Percentiles rank a stretch among this genome's conserved stretches.
These are phyloP conservation scores for Salvator merianae DNA, from an alignment of 2,113 vertebrate genomes.

Conservation along the genomic window DNA sequence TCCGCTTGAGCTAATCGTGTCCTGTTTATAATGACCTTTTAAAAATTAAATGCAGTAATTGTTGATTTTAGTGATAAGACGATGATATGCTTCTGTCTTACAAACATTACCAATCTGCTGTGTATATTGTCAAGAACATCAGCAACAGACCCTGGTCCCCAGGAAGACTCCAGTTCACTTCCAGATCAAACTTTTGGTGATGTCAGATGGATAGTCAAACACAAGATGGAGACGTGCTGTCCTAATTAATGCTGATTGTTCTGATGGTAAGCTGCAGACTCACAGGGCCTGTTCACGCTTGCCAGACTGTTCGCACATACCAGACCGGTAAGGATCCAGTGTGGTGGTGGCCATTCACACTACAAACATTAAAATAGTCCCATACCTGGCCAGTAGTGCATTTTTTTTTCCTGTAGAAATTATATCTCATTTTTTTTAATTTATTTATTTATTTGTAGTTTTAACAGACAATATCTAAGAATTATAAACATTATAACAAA, in stretches of 20 bases:
- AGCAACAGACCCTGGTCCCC: background rate
- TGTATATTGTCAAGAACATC: background rate
- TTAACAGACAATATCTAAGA: too few relatives aligned
- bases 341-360: too few relatives aligned
- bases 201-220: background rate
- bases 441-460: too few relatives aligned
- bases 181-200: background rate
- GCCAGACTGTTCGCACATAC: too few relatives aligned
- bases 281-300: background rate
- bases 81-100: background rate
- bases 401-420: too few relatives aligned
- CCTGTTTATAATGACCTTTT: conserved; percentile 30
- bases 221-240: background rate
- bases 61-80: conserved; percentile 15
- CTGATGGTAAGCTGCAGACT: background rate
- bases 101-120: background rate
- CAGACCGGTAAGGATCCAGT: too few relatives aligned
- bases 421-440: too few relatives aligned
- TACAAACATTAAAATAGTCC: too few relatives aligned
- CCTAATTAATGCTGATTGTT: background rate
- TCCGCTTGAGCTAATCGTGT: conserved; percentile 12
- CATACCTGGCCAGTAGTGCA: too few relatives aligned
- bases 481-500: too few relatives aligned
- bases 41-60: background rate
- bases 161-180: background rate